These are phyloP conservation scores for Muscicapa comitata DNA, from an alignment of 2,797 vertebrate genomes.

Conservation along the genomic window DNA sequence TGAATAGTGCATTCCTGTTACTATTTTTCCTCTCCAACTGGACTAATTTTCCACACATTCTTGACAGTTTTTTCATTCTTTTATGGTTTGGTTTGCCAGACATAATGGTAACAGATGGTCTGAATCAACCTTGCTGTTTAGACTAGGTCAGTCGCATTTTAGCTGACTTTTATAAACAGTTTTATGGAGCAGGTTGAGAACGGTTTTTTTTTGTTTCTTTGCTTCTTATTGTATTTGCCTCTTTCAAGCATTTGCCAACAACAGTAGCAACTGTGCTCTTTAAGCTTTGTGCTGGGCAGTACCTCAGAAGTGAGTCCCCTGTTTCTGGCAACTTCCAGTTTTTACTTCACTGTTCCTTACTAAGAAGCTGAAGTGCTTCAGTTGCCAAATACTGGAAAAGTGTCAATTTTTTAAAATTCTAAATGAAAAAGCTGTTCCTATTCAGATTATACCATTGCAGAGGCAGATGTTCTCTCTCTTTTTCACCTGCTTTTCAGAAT, in stretches of 20 bases:
- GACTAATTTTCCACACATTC: constrained; percentile 45
- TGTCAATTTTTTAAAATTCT: not conserved
- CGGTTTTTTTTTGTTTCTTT: not conserved
- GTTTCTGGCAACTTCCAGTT: not conserved
- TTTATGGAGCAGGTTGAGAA: not conserved
- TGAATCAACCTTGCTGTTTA: constrained; percentile 53
- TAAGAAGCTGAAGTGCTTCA: not conserved
- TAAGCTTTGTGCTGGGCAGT: not conserved
- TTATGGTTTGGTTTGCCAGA: constrained; percentile 8
- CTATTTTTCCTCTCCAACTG: not conserved
- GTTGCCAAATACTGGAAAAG: not conserved
- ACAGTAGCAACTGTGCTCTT: not conserved
- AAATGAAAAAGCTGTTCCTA: not conserved
- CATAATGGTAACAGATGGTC: constrained; percentile 45
- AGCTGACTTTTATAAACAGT: not conserved
- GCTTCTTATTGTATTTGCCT: not conserved
- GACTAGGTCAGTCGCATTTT: constrained; percentile 26
- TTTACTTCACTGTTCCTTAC: not conserved
- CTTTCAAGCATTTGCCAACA: not conserved
- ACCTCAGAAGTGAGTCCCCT: not conserved
- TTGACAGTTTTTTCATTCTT: constrained; percentile 50
- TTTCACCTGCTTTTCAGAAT: constrained; percentile 76
- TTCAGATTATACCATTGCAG: not conserved
- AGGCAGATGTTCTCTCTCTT: not conserved
- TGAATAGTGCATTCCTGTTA: not conserved